Conservation (phyloP, 2,797 vertebrate species). For the Halcyon badia region DNA sequence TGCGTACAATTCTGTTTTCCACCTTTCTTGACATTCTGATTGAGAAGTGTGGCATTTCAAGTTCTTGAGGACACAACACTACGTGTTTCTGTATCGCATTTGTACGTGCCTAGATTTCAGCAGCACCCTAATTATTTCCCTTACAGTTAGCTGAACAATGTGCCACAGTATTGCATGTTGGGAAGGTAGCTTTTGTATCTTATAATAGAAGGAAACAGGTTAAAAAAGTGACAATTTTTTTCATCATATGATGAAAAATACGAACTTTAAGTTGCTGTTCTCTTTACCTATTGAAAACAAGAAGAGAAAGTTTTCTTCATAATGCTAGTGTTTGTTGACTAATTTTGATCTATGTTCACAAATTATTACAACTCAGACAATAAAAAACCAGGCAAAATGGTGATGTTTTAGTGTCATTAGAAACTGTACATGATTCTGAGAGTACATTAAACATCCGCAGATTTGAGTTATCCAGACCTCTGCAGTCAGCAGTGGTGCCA, state of each 20-base stretch:
- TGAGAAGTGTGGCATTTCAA: not conserved
- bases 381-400: not conserved
- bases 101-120: not conserved
- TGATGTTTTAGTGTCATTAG: not conserved
- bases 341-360: not conserved
- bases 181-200: not conserved
- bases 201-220: not conserved
- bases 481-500: not conserved
- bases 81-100: not conserved
- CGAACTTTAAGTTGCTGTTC: fast-evolving
- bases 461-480: not conserved
- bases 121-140: not conserved
- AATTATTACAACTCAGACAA: not conserved
- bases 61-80: not conserved
- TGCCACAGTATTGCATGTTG: not conserved
- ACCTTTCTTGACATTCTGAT: fast-evolving
- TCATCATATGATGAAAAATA: not conserved
- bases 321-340: not conserved
- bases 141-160: not conserved
- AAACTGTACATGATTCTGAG: not conserved
- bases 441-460: not conserved
- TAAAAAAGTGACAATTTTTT: not conserved
- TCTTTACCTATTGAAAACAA: not conserved
- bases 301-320: not conserved
- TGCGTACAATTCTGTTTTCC: not conserved